phyloP scores from a whole-genome alignment of 2,797 vertebrate species.

The Anguilla megastoma region DNA sequence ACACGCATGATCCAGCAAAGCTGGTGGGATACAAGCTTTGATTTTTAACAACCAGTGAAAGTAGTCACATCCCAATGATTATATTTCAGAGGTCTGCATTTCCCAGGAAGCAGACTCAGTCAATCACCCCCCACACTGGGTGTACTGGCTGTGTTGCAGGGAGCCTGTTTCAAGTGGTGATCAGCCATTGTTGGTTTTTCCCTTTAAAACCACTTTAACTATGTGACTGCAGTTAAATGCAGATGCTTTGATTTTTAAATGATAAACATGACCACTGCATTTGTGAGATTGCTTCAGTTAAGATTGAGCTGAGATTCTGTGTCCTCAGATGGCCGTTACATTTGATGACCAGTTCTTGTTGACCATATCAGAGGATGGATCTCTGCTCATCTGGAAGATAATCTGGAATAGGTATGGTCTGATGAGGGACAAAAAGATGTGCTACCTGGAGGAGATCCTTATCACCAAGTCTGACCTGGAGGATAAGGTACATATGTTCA shows the following conservation, averaged over 20 bases:
- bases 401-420: conserved; percentile 74
- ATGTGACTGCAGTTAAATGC: background rate
- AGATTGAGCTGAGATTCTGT: conserved; percentile 1
- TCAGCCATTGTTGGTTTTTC: background rate
- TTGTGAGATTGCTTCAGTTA: background rate
- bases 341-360: conserved; percentile 85
- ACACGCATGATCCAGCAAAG: background rate
- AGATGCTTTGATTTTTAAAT: background rate
- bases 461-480: conserved; percentile 88
- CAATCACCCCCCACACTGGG: background rate
- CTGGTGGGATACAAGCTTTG: background rate
- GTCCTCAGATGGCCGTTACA: conserved; percentile 81
- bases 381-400: conserved; percentile 86
- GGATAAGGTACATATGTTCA: conserved; percentile 77
- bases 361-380: conserved; percentile 83
- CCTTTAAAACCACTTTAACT: background rate
- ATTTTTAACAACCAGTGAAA: background rate
- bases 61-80: background rate
- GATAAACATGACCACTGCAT: background rate
- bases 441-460: conserved; percentile 87
- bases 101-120: background rate
- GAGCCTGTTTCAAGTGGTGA: background rate
- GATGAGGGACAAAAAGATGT: conserved; percentile 74
- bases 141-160: background rate
- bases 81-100: background rate